Percentiles rank a stretch among this genome's conserved stretches.
These are phyloP conservation scores for Drosophila atroscutellata DNA, from an alignment of 2,888 invertebrate genomes.

Conservation along the genomic window DNA sequence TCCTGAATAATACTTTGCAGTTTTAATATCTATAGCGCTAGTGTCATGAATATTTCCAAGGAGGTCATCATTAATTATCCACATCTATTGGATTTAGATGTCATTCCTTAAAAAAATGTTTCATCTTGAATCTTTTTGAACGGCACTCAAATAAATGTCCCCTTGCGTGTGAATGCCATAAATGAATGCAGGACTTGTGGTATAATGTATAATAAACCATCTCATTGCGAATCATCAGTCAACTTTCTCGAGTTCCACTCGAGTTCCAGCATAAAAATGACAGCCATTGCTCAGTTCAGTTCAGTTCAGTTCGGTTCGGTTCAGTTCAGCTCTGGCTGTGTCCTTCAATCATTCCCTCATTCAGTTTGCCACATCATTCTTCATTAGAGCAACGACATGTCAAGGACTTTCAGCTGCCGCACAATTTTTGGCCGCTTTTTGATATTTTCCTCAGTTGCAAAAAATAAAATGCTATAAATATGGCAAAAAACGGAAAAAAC, in stretches of 20 bases:
- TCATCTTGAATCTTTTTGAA: not conserved
- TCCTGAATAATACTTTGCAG: not conserved
- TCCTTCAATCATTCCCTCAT: not conserved
- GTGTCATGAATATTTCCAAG: too few species aligned
- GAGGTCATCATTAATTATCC: not conserved
- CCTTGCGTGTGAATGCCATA: slow-evolving; percentile 15
- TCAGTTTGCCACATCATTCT: slow-evolving; percentile 62
- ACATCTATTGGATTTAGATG: not conserved
- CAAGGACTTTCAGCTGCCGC: slow-evolving; percentile 57
- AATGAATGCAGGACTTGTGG: slow-evolving; percentile 36
- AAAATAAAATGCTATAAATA: slow-evolving; percentile 16
- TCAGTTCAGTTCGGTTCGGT: not conserved
- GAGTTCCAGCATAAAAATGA: slow-evolving; percentile 35
- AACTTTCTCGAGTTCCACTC: slow-evolving; percentile 26
- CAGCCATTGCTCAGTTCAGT: slow-evolving; percentile 36
- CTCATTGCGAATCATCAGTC: slow-evolving; percentile 63
- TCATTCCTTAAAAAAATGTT: not conserved
- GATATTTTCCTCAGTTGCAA: slow-evolving; percentile 62
- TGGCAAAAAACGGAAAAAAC: not conserved
- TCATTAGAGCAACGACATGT: slow-evolving; percentile 70
- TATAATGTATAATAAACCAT: slow-evolving; percentile 53
- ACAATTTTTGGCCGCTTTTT: slow-evolving; percentile 37
- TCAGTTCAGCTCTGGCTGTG: slow-evolving; percentile 2
- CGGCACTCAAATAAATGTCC: slow-evolving; percentile 10
- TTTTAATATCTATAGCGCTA: not conserved